Evolutionary conservation across 2,888 invertebrate genomes (phyloP).

Genomic region (Caprella mutica): DNA sequence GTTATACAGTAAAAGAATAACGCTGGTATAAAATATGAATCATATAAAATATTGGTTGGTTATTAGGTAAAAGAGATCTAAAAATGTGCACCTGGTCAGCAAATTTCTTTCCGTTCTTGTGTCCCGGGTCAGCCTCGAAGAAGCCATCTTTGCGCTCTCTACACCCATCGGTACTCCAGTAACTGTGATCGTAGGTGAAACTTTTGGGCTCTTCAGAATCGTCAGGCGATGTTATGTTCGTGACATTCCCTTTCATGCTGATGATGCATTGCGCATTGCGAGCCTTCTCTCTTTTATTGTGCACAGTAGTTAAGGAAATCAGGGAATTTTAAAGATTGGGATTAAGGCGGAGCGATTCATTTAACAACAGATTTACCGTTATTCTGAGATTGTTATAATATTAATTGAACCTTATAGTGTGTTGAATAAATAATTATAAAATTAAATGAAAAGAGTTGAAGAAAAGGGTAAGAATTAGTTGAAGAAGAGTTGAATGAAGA

Average conservation of each 20-base stretch:
- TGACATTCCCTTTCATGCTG: constrained; percentile 43
- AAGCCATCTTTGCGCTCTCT: constrained; percentile 43
- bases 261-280: constrained; percentile 44
- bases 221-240: constrained; percentile 43
- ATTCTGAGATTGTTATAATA: too few relatives aligned
- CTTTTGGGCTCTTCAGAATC: constrained; percentile 40
- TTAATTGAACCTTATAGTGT: too few relatives aligned
- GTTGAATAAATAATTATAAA: too few relatives aligned
- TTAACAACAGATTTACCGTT: too few relatives aligned
- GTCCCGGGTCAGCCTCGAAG: constrained; percentile 40
- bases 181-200: constrained; percentile 48
- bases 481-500: too few relatives aligned
- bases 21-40: background rate
- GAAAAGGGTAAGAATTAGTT: too few relatives aligned
- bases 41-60: too few relatives aligned
- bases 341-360: too few relatives aligned
- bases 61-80: background rate
- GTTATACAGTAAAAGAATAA: too few relatives aligned
- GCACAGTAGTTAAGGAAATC: constrained; percentile 24
- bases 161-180: constrained; percentile 50
- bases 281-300: constrained; percentile 46
- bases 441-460: too few relatives aligned
- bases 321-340: too few relatives aligned
- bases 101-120: constrained; percentile 43
- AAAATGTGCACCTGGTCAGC: constrained; percentile 44